Conservation (phyloP, 2,113 vertebrate genomes). For the Anarhynchus alexandrinus region DNA sequence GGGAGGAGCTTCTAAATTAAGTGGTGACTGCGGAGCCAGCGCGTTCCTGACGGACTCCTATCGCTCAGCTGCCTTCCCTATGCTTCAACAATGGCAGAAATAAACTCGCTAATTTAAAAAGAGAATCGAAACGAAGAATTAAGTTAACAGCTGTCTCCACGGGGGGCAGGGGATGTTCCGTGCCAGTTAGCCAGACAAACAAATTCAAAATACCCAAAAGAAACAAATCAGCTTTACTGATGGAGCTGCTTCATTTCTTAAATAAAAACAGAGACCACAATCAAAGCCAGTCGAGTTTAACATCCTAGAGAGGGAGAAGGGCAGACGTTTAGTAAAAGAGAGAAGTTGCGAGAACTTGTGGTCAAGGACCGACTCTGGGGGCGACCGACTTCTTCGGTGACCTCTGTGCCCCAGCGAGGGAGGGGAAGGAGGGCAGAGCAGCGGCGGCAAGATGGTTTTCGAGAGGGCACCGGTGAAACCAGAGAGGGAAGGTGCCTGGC, state of each 20-base stretch:
- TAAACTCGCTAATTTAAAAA: background rate
- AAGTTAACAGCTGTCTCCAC: background rate
- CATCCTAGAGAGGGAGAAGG: constrained; percentile 28
- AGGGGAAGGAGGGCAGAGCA: background rate
- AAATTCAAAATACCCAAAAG: background rate
- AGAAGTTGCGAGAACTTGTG: background rate
- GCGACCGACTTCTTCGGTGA: background rate
- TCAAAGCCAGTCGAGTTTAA: constrained; percentile 57
- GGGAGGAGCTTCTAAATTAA: background rate
- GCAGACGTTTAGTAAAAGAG: constrained; percentile 10
- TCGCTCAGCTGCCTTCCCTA: background rate
- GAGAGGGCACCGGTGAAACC: background rate
- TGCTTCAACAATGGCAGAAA: background rate
- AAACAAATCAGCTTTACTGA: constrained; percentile 67
- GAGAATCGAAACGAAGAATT: background rate
- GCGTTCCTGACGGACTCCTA: background rate
- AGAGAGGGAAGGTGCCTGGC: background rate
- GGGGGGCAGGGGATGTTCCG: background rate
- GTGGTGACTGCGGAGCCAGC: background rate
- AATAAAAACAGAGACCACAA: constrained; percentile 47
- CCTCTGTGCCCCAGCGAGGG: background rate
- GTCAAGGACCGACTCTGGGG: background rate
- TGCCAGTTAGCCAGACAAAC: background rate
- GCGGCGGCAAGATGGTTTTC: constrained; percentile 10
- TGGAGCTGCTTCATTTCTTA: constrained; percentile 48